phyloP scores from a whole-genome alignment of 2,888 invertebrate species.

The Xanthostigma xanthostigma region DNA sequence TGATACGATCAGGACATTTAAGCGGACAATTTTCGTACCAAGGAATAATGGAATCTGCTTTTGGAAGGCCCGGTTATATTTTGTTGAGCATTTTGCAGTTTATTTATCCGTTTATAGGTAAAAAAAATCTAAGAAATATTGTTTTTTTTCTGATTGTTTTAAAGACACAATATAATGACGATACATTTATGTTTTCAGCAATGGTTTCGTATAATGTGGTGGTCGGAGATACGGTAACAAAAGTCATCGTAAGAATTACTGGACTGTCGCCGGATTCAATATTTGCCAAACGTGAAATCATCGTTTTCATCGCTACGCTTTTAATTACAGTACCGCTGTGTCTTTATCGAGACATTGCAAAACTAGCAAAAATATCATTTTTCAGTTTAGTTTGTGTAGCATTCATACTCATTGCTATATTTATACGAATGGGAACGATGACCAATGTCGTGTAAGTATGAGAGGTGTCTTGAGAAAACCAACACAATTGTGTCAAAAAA shows the following conservation, averaged over 20 bases:
- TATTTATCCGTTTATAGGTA: conserved; percentile 72
- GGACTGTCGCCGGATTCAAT: conserved; percentile 36
- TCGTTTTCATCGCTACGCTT: conserved; percentile 56
- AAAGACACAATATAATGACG: background rate
- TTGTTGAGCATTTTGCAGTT: conserved; percentile 62
- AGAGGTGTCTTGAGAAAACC: background rate
- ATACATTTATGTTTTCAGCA: conserved; percentile 35
- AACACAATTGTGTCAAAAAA: no score
- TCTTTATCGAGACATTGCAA: conserved; percentile 58
- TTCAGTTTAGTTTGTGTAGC: conserved; percentile 54
- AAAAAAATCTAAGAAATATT: background rate
- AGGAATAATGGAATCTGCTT: conserved; percentile 64
- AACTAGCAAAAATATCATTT: conserved; percentile 52
- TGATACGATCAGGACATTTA: conserved; percentile 59
- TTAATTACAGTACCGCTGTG: conserved; percentile 65
- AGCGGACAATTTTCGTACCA: conserved; percentile 66
- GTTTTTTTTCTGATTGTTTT: conserved; percentile 1
- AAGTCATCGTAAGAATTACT: conserved; percentile 58
- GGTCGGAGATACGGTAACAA: conserved; percentile 73
- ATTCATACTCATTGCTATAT: conserved; percentile 53
- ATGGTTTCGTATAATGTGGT: conserved; percentile 83
- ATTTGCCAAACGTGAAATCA: conserved; percentile 45
- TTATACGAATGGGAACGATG: conserved; percentile 42
- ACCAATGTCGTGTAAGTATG: conserved; percentile 46
- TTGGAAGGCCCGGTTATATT: conserved; percentile 63